Conservation (phyloP, 53 echinoderm and acorn worm genomes). For the Arbacia lixula region DNA sequence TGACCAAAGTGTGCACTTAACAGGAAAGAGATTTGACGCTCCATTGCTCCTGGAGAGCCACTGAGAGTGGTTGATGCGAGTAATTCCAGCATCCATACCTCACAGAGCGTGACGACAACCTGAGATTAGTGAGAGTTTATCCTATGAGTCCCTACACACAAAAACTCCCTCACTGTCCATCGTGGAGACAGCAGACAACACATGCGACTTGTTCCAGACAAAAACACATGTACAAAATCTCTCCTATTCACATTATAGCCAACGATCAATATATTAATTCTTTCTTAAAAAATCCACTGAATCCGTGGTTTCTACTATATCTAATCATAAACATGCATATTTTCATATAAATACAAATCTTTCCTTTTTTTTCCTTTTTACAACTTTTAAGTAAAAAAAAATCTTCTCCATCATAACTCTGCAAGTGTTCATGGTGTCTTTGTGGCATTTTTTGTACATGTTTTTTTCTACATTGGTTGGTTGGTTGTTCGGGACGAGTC, state of each 20-base stretch:
- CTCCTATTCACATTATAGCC: not conserved
- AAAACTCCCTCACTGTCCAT: not conserved
- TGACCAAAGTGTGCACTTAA: slow-evolving; percentile 42
- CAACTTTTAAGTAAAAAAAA: slow-evolving; percentile 22
- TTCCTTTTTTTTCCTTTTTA: slow-evolving; percentile 35
- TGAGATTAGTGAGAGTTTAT: slow-evolving; percentile 51
- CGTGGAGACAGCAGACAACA: not conserved
- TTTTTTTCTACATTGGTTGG: not conserved
- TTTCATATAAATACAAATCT: slow-evolving; percentile 58
- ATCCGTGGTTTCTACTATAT: slow-evolving; percentile 20
- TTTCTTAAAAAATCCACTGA: slow-evolving; percentile 42
- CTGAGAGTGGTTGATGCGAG: slow-evolving; percentile 40
- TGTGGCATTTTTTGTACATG: too few relatives aligned
- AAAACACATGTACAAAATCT: not conserved
- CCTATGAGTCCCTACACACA: slow-evolving; percentile 19
- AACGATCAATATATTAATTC: slow-evolving; percentile 36
- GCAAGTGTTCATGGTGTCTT: not conserved
- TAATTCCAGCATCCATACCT: too few relatives aligned
- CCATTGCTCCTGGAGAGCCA: slow-evolving; percentile 1
- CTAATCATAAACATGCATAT: slow-evolving; percentile 50
- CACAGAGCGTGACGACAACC: too few relatives aligned
- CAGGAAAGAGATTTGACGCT: slow-evolving; percentile 3
- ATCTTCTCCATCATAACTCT: slow-evolving; percentile 22
- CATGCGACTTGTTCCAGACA: slow-evolving; percentile 37
- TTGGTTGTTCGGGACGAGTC: slow-evolving; percentile 27